Evolutionary conservation across 2,888 invertebrate species (phyloP).

Genomic region (Axea sp.): DNA sequence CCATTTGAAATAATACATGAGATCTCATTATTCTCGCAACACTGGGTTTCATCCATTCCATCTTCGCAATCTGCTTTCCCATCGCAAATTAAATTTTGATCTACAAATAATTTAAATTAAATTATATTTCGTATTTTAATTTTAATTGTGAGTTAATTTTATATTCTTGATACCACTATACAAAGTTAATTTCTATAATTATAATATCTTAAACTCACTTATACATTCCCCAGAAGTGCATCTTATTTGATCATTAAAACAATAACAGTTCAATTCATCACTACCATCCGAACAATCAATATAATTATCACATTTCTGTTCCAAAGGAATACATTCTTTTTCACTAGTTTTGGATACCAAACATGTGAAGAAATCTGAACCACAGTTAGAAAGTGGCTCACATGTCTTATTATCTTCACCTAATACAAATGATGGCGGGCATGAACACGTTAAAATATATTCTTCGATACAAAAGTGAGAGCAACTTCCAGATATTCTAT

Average conservation of each 20-base stretch:
- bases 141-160: too few species aligned
- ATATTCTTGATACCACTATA: too few species aligned
- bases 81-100: too few species aligned
- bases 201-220: constrained; percentile 1
- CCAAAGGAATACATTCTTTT: constrained; percentile 3
- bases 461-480: constrained; percentile 10
- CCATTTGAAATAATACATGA: too few species aligned
- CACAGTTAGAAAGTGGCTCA: constrained; percentile 11
- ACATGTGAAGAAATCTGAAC: constrained; percentile 7
- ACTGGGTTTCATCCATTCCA: too few species aligned
- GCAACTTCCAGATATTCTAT: not conserved
- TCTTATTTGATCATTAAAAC: not conserved
- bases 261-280: constrained; percentile 9
- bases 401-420: not conserved
- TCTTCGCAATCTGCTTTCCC: too few species aligned
- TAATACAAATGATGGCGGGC: not conserved
- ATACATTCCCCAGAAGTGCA: constrained; percentile 11
- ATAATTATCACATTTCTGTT: constrained; percentile 6
- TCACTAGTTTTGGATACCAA: not conserved
- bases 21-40: too few species aligned
- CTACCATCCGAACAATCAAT: constrained; percentile 15
- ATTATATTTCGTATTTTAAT: too few species aligned
- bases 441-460: not conserved
- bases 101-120: too few species aligned
- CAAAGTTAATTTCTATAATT: too few species aligned